These are phyloP conservation scores for Smittia aterrima DNA, from an alignment of 2,888 invertebrate genomes.

Conservation along the genomic window DNA sequence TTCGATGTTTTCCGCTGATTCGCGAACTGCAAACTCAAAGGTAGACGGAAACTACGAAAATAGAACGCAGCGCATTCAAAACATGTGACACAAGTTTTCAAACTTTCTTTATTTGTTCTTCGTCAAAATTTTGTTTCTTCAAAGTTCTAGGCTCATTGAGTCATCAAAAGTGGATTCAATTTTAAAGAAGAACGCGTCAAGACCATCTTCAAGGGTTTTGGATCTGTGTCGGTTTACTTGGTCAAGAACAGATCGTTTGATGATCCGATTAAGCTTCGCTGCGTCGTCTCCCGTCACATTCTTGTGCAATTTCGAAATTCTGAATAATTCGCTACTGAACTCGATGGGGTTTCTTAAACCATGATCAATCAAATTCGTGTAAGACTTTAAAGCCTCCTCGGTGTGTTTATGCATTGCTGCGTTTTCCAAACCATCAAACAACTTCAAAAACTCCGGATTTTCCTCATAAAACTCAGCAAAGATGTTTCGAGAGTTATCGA, in stretches of 20 bases:
- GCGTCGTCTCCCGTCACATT: too few species aligned
- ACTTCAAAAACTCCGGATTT: neutral
- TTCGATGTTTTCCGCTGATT: neutral
- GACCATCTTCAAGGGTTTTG: neutral
- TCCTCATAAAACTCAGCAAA: conserved; percentile 5
- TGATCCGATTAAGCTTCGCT: too few species aligned
- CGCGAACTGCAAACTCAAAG: neutral
- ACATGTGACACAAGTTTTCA: too few species aligned
- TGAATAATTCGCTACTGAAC: too few species aligned
- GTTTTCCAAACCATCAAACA: neutral
- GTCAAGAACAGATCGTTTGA: too few species aligned
- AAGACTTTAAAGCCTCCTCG: neutral
- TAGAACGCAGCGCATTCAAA: conserved; percentile 8
- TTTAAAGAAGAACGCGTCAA: neutral
- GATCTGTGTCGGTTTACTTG: neutral
- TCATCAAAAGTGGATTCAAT: neutral
- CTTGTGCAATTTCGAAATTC: too few species aligned
- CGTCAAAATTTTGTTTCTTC: too few species aligned
- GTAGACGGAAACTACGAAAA: conserved; percentile 27
- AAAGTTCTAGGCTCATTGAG: too few species aligned
- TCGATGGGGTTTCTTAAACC: neutral
- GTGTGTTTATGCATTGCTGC: neutral
- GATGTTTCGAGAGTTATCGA: neutral
- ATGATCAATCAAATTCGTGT: neutral
- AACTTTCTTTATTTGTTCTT: too few species aligned